Evolutionary conservation across 2,888 invertebrate genomes (phyloP), one percentile per base, ranked within the genome.

Genomic region (Ditula angustiorana): DNA sequence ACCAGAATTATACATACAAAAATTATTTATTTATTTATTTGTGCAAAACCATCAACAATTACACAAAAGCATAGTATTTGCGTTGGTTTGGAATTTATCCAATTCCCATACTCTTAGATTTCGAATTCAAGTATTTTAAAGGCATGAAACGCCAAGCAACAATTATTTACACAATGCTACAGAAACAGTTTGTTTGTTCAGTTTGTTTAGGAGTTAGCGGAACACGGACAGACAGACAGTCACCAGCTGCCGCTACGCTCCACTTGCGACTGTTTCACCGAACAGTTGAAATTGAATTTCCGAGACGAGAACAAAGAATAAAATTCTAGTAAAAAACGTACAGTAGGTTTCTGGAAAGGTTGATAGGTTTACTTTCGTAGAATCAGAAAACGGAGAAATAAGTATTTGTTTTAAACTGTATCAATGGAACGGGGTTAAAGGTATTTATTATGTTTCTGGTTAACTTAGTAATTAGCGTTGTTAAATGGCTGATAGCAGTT

Each of bases 141-240:
- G n/a, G 7, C 21, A 23, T 5, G 8, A n/a, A 3, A 10, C 24
- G 19, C 33, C 24, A 33, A 33, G 41, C 37, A 26, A 21, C 37
- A 59, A 58, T 56, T 56, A 41, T 59, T 47, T 59, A 64, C 64
- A 64, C 52, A 58, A 41, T 28, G 53, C 24, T 13, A 37, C 50
- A 16, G 49, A 30, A 33, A 23, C 53, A n/a, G 35, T 67, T 64
- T 72, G 67, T 73, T 72, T 72, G 67, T 66, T 65, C 50, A 44
- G 58, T 70, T 66, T 68, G 67, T 68, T 67, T 58, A 33, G 47
- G 61, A 66, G 66, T 41, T 44, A 66, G 59, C 50, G 64, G 47
- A 46, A 65, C 56, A 61, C 53, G 24, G 62, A 66, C 62, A 72
- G 74, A 76, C 71, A 67, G 76, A 74, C 72, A 73, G 76, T 68